phyloP scores from a whole-genome alignment of 2,888 invertebrate species.

The Hirudinaria manillensis region DNA sequence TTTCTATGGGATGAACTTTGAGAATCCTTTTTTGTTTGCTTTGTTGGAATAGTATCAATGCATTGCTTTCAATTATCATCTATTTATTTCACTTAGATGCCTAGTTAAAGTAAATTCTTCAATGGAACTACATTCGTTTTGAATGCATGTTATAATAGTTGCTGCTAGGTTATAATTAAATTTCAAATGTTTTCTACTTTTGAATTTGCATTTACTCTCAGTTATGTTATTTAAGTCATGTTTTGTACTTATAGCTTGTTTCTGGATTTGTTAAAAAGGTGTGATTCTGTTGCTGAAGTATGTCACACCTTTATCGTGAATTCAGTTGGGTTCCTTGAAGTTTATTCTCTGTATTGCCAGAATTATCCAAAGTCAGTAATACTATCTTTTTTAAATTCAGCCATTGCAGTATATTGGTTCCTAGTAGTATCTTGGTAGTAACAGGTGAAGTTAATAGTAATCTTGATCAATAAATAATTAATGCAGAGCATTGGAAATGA shows the following conservation, averaged over 20 bases:
- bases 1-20: too few species aligned
- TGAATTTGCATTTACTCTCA: too few species aligned
- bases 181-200: not conserved
- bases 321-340: not conserved
- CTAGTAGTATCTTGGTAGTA: too few species aligned
- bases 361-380: slow-evolving; percentile 8
- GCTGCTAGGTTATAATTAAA: not conserved
- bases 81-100: too few species aligned
- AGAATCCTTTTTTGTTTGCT: too few species aligned
- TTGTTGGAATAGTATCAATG: too few species aligned
- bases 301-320: not conserved
- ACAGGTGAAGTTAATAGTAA: not conserved
- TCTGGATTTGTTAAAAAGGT: not conserved
- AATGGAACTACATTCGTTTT: too few species aligned
- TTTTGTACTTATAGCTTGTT: not conserved
- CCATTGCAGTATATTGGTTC: not conserved
- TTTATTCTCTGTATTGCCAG: not conserved
- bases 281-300: not conserved
- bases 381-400: not conserved
- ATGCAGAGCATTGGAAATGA: slow-evolving; percentile 1
- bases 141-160: not conserved
- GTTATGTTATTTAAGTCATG: not conserved
- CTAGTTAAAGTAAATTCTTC: too few species aligned
- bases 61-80: too few species aligned
- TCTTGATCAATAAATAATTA: not conserved